Base-by-base conservation (phyloP, 2,888 invertebrate species). In the Oxystoma pomonae region DNA sequence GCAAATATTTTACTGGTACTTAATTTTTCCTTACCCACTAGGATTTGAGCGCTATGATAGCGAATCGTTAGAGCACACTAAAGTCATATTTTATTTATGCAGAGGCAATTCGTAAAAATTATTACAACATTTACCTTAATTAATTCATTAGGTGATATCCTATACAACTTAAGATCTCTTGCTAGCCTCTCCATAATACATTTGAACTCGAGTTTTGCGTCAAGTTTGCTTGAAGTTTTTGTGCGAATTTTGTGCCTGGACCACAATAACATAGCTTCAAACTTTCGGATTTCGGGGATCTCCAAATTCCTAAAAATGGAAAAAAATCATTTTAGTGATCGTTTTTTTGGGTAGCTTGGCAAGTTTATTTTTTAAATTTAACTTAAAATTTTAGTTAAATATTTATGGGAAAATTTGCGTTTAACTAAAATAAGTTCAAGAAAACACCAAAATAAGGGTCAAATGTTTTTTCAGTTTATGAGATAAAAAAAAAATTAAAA, bases 251-350 rank as follows among this genome's bases (percentile, higher is more conserved):
- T 91, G 79, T 93, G 87, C 66, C 89, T 87, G 5, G 95, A 92
- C 96, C 96, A 96, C 63, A 87, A 86, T 57, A 95, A 84, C 95
- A 96, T 96, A 1, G 94, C 94, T 80, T 96, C 94, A 77, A 96
- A 96, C 80, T 96, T 96, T 59, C 90, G 85, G 51, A 96, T 90
- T 79, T 96, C 96, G 0, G 91, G 89, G 58, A 95, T 91, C 75
- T 94, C 93, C 68, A 95, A 84, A 76, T 91, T 92, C n/a, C 96
- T 87, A 62, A 75, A 81, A 81, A 80, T 80, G 3, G 2, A 53
- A 19, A 62, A 82, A 55, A 12, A 49, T 0, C 17, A 5, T 19
- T 57, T 7, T 60, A n/a, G n/a, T n/a, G 20, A 1, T 16, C 18
- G 50, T 52, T 18, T 18, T 19, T 19, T 52, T 12, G 18, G 50